A percentile compares a stretch with the other conserved stretches of the same genome.
phyloP scores from a whole-genome alignment of 2,113 vertebrate species.

The Chitala chitala region DNA sequence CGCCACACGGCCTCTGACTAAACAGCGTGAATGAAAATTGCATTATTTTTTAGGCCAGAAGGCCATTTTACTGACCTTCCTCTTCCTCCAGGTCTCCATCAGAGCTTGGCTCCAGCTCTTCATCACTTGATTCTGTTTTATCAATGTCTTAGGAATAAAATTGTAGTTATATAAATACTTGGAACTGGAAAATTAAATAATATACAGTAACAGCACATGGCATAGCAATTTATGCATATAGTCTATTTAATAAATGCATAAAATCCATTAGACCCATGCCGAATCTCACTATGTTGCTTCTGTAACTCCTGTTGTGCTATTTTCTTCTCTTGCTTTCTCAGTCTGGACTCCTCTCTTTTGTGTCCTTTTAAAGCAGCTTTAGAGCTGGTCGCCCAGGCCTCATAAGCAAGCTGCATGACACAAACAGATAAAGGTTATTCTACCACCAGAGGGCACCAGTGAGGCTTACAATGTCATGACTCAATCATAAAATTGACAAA shows the following conservation, averaged over 20 bases:
- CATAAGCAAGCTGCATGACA: conserved; percentile 55
- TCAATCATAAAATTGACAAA: background rate
- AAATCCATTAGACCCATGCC: background rate
- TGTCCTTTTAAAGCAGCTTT: conserved; percentile 57
- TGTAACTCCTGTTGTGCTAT: conserved; percentile 40
- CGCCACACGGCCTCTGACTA: background rate
- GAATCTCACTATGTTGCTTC: conserved; percentile 45
- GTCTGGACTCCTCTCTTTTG: conserved; percentile 54
- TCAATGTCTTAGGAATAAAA: conserved; percentile 44
- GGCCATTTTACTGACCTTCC: conserved; percentile 39
- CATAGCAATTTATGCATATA: background rate
- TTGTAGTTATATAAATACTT: background rate
- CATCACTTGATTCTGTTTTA: conserved; percentile 46
- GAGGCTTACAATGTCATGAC: background rate
- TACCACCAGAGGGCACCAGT: background rate
- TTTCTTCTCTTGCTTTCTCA: conserved; percentile 45
- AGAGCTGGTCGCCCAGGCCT: conserved; percentile 64
- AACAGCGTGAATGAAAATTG: background rate
- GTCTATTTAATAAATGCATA: background rate
- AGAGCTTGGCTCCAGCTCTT: conserved; percentile 46
- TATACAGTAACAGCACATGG: background rate
- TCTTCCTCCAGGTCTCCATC: conserved; percentile 35
- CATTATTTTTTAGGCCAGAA: background rate
- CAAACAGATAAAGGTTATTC: background rate
- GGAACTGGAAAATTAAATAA: background rate